Percentiles rank a stretch among this genome's conserved stretches.
Evolutionary conservation across 1,140 invertebrate genomes (phyloP).

Genomic region (Tigriopus japonicus): DNA sequence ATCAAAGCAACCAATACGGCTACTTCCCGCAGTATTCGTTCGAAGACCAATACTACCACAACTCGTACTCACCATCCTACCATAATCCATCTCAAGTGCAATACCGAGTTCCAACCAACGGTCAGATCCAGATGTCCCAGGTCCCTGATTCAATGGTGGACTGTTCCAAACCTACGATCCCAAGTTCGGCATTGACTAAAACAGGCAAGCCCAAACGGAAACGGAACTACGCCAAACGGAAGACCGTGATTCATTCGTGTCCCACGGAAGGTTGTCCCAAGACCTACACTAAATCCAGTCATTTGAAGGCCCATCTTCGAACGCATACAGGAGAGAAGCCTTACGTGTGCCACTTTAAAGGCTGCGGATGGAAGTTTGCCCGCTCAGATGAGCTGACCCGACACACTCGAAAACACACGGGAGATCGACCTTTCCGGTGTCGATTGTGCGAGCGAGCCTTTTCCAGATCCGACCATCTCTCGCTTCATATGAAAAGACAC

Average conservation of each 20-base stretch:
- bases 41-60: too few relatives aligned
- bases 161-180: too few relatives aligned
- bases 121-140: too few relatives aligned
- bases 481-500: constrained; percentile 43
- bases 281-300: constrained; percentile 49
- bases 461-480: constrained; percentile 40
- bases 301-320: constrained; percentile 43
- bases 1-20: too few relatives aligned
- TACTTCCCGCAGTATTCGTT: too few relatives aligned
- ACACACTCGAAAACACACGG: constrained; percentile 37
- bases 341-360: constrained; percentile 56
- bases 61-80: too few relatives aligned
- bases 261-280: constrained; percentile 43
- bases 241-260: constrained; percentile 37
- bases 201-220: not conserved
- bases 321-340: constrained; percentile 48
- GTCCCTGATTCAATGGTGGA: too few relatives aligned
- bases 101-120: too few relatives aligned
- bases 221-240: not conserved
- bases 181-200: not conserved
- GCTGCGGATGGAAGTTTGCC: constrained; percentile 49
- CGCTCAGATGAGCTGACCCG: constrained; percentile 44
- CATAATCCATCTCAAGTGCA: too few relatives aligned
- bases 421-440: constrained; percentile 37
- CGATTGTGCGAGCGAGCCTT: constrained; percentile 38